Base-by-base conservation (phyloP, 2,888 invertebrate species). In the Pammene aurita region DNA sequence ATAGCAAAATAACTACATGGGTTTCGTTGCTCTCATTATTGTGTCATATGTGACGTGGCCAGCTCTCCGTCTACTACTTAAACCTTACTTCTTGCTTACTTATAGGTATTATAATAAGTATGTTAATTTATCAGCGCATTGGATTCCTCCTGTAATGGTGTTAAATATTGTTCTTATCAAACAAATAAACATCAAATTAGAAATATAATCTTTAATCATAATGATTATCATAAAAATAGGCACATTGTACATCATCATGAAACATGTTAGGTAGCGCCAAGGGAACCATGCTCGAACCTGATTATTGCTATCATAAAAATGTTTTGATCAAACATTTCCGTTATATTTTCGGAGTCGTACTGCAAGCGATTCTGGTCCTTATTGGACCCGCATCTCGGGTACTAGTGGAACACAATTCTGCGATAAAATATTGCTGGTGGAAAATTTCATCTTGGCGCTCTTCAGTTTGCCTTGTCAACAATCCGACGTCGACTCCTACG, bases 381-480 rank as follows among this genome's bases (percentile, higher is more conserved):
- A 75, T 68, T 71, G 66, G 52, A 56, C 62, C 72, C 73, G 66
- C 63, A 65, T 70, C 63, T 67, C 71, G 66, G 70, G 38, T 71
- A 46, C 54, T 69, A 35, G 38, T 35, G 57, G 71, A 71, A 68
- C 67, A 72, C 71, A 74, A 76, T 76, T 75, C 61, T 71, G 72
- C 60, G 63, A 60, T 71, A 74, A 73, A 75, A 75, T 78, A 75
- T 77, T 78, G 74, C 78, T 76, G 71, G 73, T 71, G 55, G 72
- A 74, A 75, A 76, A 75, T 77, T 74, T 74, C 72, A 75, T 75
- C 74, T 71, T 69, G 74, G 65, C 71, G 72, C 71, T 72, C 75
- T 75, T 74, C 75, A 71, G 80, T 81, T 81, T 78, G 76, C 73
- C 71, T 71, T 69, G 66, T 65, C 64, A 67, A 72, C 67, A 67